These are phyloP conservation scores for Silurus lanzhouensis DNA, from an alignment of 2,797 vertebrate genomes.

Conservation along the genomic window DNA sequence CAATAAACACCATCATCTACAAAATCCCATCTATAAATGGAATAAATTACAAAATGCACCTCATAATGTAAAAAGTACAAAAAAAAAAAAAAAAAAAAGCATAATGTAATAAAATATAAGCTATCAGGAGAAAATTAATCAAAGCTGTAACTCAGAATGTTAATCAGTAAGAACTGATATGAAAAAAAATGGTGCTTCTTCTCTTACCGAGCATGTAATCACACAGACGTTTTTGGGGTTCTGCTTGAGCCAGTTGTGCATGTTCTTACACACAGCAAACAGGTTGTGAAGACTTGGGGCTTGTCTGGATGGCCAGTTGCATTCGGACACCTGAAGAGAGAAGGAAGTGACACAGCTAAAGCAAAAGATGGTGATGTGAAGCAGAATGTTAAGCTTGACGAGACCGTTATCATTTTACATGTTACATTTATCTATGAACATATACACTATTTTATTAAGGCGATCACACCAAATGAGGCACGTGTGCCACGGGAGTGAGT, in stretches of 20 bases:
- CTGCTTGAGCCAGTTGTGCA: slow-evolving; percentile 99
- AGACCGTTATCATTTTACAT: too few species aligned
- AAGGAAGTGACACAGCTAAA: not conserved
- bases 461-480: too few species aligned
- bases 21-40: not conserved
- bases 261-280: slow-evolving; percentile 98
- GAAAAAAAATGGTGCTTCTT: not conserved
- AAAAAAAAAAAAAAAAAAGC: too few species aligned
- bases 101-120: not conserved
- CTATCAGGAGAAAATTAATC: not conserved
- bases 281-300: slow-evolving; percentile 97
- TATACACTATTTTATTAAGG: too few species aligned
- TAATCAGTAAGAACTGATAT: not conserved
- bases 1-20: not conserved
- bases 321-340: slow-evolving; percentile 88
- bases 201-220: slow-evolving; percentile 97
- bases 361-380: not conserved
- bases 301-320: slow-evolving; percentile 93
- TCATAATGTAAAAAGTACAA: too few species aligned
- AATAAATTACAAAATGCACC: not conserved
- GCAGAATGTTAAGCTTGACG: not conserved
- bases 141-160: not conserved
- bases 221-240: slow-evolving; percentile 99
- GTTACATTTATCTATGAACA: too few species aligned
- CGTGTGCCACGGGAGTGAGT: not conserved